Evolutionary conservation across 1,140 invertebrate species (phyloP), one percentile per base, ranked within the genome.

Genomic region (Drosophila triauraria): DNA sequence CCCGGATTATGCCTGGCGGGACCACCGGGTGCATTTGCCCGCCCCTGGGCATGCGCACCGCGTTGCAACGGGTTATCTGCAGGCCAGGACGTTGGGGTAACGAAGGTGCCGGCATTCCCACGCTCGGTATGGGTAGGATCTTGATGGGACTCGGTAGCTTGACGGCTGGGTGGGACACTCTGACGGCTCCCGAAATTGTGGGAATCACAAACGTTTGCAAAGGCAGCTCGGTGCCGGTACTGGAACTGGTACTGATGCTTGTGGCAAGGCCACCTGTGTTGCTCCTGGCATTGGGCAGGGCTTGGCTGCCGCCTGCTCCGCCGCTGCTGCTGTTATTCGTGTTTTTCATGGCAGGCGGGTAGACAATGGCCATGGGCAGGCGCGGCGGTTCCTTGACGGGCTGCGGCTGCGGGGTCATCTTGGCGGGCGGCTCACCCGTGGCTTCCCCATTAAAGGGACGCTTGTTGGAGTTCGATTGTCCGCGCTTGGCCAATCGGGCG

Each of bases 321-420:
- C n/a, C n/a, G n/a, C n/a, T 9, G n/a, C 1, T n/a, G 12, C 6
- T 44, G 12, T 2, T n/a, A 5, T 30, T 5, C 27, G 20, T 20
- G 13, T 47, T 35, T 23, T 46, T 54, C 20, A 27, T 7, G 0
- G 40, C 0, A 1, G 82, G 48, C 25, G 82, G 82, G 43, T 85
- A 85, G n/a, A 81, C 64, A 38, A 85, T 85, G 57, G 82, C 78
- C 40, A 85, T 38, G 0, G 82, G 82, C 3, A 85, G 23, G 0
- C 62, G 78, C 10, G 68, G 42, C 3, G 58, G 15, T 7, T 42
- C 40, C 40, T n/a, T 5, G 6, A 15, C 5, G 1, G 40, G 51
- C 13, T 0, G 46, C 5, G 27, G 27, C 27, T 6, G 3, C 4
- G 44, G 15, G 2, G 10, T 0, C 5, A 4, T 47, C 20, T 20